Evolutionary conservation across 2,113 vertebrate genomes (phyloP).

Genomic region (Oenanthe melanoleuca): DNA sequence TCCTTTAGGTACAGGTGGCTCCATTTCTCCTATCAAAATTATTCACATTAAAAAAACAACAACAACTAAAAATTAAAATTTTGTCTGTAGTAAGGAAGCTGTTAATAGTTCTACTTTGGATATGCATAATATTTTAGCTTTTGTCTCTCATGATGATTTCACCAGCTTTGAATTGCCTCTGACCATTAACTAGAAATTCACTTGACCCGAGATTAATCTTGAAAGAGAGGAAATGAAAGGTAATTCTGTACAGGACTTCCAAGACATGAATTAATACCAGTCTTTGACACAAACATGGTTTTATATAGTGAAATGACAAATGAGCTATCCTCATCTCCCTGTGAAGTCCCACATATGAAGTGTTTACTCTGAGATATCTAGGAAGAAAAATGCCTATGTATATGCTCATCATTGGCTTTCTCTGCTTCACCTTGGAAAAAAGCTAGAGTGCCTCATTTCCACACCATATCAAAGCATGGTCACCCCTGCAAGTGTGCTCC

Average conservation of each 20-base stretch:
- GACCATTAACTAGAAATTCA: slow-evolving; percentile 40
- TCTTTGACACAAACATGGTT: slow-evolving; percentile 28
- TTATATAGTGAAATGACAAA: slow-evolving; percentile 5
- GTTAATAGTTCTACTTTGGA: background rate
- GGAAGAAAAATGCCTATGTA: background rate
- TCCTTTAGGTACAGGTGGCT: background rate
- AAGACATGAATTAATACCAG: slow-evolving; percentile 36
- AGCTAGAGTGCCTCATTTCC: background rate
- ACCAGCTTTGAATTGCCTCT: slow-evolving; percentile 10
- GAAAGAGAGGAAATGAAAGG: slow-evolving; percentile 34
- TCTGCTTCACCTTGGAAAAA: slow-evolving; percentile 15
- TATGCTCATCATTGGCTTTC: background rate
- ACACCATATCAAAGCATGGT: background rate
- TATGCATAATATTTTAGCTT: background rate
- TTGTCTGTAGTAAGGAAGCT: background rate
- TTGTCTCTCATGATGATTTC: slow-evolving; percentile 8
- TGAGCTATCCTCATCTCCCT: background rate
- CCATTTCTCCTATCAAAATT: background rate
- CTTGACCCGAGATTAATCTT: slow-evolving; percentile 50
- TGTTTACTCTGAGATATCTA: background rate
- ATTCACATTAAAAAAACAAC: background rate
- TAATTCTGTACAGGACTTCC: slow-evolving; percentile 21
- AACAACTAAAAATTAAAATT: background rate
- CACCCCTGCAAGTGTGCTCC: fast-evolving
- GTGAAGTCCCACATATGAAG: background rate